Evolutionary conservation across 2,888 invertebrate genomes (phyloP), one percentile per base, ranked within the genome.

Genomic region (Cheilosia impressa): DNA sequence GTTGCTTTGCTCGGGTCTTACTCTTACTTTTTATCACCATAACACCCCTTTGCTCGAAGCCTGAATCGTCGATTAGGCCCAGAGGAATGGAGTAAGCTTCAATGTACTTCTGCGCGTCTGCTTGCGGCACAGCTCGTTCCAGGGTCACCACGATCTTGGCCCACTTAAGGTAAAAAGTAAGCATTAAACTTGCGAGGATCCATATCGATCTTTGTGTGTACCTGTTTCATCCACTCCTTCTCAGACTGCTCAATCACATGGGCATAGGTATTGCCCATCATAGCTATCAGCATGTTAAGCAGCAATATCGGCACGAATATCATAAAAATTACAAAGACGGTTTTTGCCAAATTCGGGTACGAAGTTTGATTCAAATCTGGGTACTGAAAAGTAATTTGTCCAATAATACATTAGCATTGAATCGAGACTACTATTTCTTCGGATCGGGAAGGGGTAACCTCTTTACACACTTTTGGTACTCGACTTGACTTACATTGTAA

Each of bases 261-360:
- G 0, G 98, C 98, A 91, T 99, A 99, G 0, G 99, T 99, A 93
- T 99, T 99, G 43, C 99, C 99, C 99, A 99, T 99, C 99, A 99
- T 99, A 87, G 99, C 99, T 88, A 99, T 99, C 92, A 99, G 94
- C 95, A 95, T 99, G 95, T 99, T 99, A 15, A 99, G 94, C 89
- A 99, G 93, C 62, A 99, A 93, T 90, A 99, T 99, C 1, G 99
- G 99, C 83, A 99, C 98, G 89, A 99, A 96, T 75, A 99, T 97
- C 98, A 99, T 99, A 92, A 99, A 99, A 80, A 98, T 94, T 0
- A 98, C 96, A 92, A 99, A 99, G n/a, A 99, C 97, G 0, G 97
- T 95, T 93, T 99, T 99, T 27, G 98, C 97, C 85, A 99, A 93
- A 88, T 96, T 96, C 7, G 98, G 97, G 91, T 99, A 98, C 2